A percentile compares a stretch with the other conserved stretches of the same genome.
phyloP scores from a whole-genome alignment of 1,140 invertebrate species.

The Penaeus vannamei region DNA sequence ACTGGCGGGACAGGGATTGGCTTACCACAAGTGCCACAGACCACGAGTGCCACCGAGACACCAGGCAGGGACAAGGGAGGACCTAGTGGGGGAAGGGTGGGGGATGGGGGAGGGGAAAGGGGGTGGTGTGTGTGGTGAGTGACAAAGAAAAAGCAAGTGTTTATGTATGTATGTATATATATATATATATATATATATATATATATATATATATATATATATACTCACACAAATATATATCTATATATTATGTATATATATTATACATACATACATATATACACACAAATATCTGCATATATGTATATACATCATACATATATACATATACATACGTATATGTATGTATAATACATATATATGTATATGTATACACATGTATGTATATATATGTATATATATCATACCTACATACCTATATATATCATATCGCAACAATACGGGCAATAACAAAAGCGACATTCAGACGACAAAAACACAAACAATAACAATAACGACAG shows the following conservation, averaged over 20 bases:
- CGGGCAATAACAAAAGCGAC: too few relatives aligned
- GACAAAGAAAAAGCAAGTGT: background rate
- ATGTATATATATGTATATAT: background rate
- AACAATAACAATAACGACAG: too few relatives aligned
- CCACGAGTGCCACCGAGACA: too few relatives aligned
- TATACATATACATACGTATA: background rate
- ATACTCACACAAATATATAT: too few relatives aligned
- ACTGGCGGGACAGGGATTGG: too few relatives aligned
- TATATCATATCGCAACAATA: background rate
- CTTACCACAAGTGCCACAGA: too few relatives aligned
- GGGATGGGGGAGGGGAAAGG: too few relatives aligned
- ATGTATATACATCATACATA: background rate
- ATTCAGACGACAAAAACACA: too few relatives aligned
- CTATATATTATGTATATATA: too few relatives aligned
- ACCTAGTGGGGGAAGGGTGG: too few relatives aligned
- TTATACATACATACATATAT: background rate
- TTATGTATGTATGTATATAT: background rate
- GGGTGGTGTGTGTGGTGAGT: background rate
- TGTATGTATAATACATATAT: background rate
- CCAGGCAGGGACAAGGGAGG: too few relatives aligned
- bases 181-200: background rate
- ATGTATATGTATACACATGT: background rate
- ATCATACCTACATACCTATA: background rate
- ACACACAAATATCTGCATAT: background rate
- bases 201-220: too few relatives aligned